A percentile compares a stretch with the other conserved stretches of the same genome.
These are phyloP conservation scores for Gymnothorax javanicus DNA, from an alignment of 2,797 vertebrate species.

Conservation along the genomic window DNA sequence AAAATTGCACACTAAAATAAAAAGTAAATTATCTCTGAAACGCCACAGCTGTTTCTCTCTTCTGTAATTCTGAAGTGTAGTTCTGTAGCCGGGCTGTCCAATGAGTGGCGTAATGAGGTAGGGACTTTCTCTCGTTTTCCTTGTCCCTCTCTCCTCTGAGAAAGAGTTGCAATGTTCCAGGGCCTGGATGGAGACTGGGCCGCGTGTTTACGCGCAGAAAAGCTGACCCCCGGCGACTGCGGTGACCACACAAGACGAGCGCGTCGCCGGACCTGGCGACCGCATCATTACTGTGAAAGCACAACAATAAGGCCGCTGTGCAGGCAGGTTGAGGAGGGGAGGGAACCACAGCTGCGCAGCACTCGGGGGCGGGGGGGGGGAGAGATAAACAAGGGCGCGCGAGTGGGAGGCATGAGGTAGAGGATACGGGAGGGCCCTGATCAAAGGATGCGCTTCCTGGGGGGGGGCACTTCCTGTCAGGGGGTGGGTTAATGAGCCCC, in stretches of 20 bases:
- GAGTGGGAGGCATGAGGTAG: conserved; percentile 32
- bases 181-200: background rate
- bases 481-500: conserved; percentile 47
- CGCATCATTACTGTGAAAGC: background rate
- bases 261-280: conserved; percentile 12
- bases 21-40: background rate
- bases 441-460: conserved; percentile 49
- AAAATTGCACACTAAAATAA: background rate
- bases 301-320: conserved; percentile 24
- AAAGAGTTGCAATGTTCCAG: background rate
- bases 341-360: conserved; percentile 29
- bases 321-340: background rate
- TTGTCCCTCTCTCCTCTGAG: background rate
- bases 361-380: conserved; percentile 32
- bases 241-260: conserved; percentile 59
- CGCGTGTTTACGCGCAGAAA: conserved; percentile 24
- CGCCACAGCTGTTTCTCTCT: background rate
- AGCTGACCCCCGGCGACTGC: conserved; percentile 35
- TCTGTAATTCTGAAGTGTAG: background rate
- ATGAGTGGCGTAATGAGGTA: background rate
- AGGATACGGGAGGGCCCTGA: conserved; percentile 41
- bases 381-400: conserved; percentile 6
- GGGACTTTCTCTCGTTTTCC: background rate
- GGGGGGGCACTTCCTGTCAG: conserved; percentile 52
- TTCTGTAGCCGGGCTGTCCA: background rate